Percentiles rank a stretch among this genome's conserved stretches.
Conservation (phyloP, 2,113 vertebrate species). For the Eulacestoma nigropectus region DNA sequence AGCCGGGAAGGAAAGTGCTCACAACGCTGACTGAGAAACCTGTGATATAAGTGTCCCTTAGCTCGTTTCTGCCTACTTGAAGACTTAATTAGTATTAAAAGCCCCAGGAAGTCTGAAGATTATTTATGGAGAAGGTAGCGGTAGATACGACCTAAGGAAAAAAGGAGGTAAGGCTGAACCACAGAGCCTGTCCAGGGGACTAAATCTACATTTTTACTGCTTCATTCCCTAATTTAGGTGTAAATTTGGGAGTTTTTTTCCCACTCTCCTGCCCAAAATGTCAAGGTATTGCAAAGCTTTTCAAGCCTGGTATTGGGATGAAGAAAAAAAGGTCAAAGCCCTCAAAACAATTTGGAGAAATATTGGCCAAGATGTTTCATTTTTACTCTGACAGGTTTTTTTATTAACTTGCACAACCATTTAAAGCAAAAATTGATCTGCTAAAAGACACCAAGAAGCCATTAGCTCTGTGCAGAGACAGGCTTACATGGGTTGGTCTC, state of each 20-base stretch:
- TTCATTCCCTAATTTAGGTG: neutral
- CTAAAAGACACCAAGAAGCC: neutral
- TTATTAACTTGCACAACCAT: neutral
- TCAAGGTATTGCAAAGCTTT: neutral
- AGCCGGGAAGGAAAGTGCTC: neutral
- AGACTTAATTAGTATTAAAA: conserved; percentile 44
- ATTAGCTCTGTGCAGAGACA: fast-evolving
- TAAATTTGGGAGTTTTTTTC: neutral
- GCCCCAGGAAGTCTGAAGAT: conserved; percentile 5
- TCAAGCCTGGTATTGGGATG: neutral
- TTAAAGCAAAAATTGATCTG: conserved; percentile 11
- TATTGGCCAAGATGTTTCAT: neutral
- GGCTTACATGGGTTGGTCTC: neutral
- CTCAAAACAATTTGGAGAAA: neutral
- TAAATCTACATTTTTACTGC: conserved; percentile 1
- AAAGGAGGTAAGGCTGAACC: neutral
- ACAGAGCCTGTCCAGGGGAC: neutral
- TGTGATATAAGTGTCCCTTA: neutral
- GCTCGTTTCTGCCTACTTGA: neutral
- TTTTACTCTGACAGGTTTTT: neutral
- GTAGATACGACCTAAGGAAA: neutral
- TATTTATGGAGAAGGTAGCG: neutral
- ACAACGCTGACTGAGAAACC: neutral
- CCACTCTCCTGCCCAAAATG: neutral
- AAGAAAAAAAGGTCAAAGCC: conserved; percentile 14